A percentile compares a stretch with the other conserved stretches of the same genome.
These are phyloP conservation scores for Taurulus bubalis DNA, from an alignment of 2,113 vertebrate genomes.

Conservation along the genomic window DNA sequence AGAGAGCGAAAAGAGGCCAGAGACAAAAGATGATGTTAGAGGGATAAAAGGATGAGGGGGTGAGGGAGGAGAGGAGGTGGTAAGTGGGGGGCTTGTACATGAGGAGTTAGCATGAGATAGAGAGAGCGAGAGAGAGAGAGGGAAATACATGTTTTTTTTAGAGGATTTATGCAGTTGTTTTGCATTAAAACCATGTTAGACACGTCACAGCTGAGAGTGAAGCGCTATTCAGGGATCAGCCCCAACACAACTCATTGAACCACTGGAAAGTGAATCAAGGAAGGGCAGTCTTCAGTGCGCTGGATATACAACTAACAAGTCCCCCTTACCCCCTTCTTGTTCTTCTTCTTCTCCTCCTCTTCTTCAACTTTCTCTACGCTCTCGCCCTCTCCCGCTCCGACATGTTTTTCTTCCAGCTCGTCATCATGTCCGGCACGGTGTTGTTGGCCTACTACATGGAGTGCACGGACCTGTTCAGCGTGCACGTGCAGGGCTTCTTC, in stretches of 20 bases:
- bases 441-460: slow-evolving; percentile 98
- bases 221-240: slow-evolving; percentile 32
- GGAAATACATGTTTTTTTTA: slow-evolving; percentile 36
- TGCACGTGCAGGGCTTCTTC: slow-evolving; percentile 99
- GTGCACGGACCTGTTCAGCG: slow-evolving; percentile 95
- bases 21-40: slow-evolving; percentile 76
- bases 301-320: slow-evolving; percentile 43
- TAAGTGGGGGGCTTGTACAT: slow-evolving; percentile 38
- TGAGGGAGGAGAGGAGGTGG: slow-evolving; percentile 71
- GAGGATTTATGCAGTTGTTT: slow-evolving; percentile 52
- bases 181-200: slow-evolving; percentile 44
- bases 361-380: slow-evolving; percentile 36
- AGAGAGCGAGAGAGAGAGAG: slow-evolving; percentile 6
- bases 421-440: slow-evolving; percentile 98
- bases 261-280: background rate
- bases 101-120: slow-evolving; percentile 33
- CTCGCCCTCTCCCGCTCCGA: slow-evolving; percentile 42
- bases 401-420: slow-evolving; percentile 95
- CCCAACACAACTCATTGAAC: background rate
- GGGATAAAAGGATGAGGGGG: slow-evolving; percentile 74
- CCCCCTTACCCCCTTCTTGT: background rate
- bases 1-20: slow-evolving; percentile 70
- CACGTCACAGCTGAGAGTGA: slow-evolving; percentile 27
- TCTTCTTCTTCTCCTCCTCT: slow-evolving; percentile 3
- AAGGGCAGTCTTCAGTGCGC: background rate